Evolutionary conservation across 2,113 vertebrate species (phyloP).

Genomic region (Chaetodon auriga): DNA sequence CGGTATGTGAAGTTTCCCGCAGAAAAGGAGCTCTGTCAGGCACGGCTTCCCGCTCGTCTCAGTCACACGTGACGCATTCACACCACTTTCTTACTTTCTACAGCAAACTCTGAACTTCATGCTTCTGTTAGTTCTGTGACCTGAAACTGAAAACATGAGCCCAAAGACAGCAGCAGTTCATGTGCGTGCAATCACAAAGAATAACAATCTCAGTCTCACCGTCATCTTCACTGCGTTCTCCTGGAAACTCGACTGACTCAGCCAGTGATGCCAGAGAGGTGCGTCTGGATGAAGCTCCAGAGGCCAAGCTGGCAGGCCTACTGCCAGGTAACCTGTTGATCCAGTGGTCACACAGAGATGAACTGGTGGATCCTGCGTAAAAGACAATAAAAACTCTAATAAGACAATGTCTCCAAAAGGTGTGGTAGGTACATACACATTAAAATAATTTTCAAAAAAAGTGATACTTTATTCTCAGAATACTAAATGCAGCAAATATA

Average conservation of each 20-base stretch:
- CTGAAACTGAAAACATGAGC: background rate
- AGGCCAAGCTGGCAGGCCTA: conserved; percentile 94
- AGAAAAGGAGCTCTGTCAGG: background rate
- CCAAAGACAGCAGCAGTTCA: background rate
- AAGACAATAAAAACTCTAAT: background rate
- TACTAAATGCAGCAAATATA: background rate
- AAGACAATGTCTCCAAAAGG: background rate
- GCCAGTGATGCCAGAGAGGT: conserved; percentile 95
- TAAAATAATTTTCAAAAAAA: background rate
- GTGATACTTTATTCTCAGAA: background rate
- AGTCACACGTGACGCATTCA: background rate
- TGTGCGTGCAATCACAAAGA: background rate
- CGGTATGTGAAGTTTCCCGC: conserved; percentile 1
- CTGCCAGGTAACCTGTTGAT: conserved; percentile 95
- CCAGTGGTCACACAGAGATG: conserved; percentile 98
- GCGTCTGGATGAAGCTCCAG: conserved; percentile 93
- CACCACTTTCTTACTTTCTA: background rate
- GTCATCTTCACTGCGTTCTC: conserved; percentile 94
- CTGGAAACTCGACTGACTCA: conserved; percentile 92
- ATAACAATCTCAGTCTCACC: conserved; percentile 81
- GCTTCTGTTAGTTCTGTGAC: background rate
- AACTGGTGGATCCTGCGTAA: conserved; percentile 95
- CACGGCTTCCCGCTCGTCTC: background rate
- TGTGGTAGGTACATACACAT: background rate
- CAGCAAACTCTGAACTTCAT: background rate